Percentiles rank a stretch among this genome's conserved stretches.
phyloP scores from a whole-genome alignment of 2,888 invertebrate species.

The Napeogenes inachia region DNA sequence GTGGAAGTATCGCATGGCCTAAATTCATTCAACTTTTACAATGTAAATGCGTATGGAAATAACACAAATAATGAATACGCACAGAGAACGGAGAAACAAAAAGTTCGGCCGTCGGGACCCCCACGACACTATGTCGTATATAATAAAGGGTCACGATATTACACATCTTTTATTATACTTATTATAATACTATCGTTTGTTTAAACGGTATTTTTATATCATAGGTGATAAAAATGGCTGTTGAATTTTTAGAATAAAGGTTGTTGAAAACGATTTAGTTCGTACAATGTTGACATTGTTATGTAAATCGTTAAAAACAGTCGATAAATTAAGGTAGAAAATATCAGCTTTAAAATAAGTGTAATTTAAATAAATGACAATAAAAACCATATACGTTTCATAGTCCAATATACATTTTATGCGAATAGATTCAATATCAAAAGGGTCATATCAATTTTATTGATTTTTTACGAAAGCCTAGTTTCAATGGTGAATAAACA shows the following conservation, averaged over 20 bases:
- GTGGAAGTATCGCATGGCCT: slow-evolving; percentile 57
- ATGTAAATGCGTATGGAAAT: slow-evolving; percentile 51
- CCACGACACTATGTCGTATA: slow-evolving; percentile 59
- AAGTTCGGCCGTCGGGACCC: slow-evolving; percentile 66
- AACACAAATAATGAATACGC: slow-evolving; percentile 61
- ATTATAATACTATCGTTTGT: slow-evolving; percentile 19
- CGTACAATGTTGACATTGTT: slow-evolving; percentile 57
- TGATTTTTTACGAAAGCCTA: neutral
- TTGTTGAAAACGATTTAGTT: slow-evolving; percentile 58
- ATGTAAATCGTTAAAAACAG: slow-evolving; percentile 38
- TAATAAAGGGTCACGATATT: slow-evolving; percentile 36
- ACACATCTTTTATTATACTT: slow-evolving; percentile 15
- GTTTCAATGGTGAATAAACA: neutral
- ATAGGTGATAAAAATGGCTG: slow-evolving; percentile 70
- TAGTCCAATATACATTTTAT: slow-evolving; percentile 11
- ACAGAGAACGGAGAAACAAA: slow-evolving; percentile 64
- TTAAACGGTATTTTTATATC: slow-evolving; percentile 20
- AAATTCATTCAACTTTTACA: slow-evolving; percentile 62
- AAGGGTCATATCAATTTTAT: slow-evolving; percentile 52
- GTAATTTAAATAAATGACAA: slow-evolving; percentile 51
- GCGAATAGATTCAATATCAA: slow-evolving; percentile 45
- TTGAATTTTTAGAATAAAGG: slow-evolving; percentile 63
- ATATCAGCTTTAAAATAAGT: slow-evolving; percentile 52
- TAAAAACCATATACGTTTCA: slow-evolving; percentile 38
- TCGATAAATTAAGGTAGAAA: slow-evolving; percentile 37